A percentile compares a stretch with the other conserved stretches of the same genome.
Conservation (phyloP, 2,888 invertebrate species). For the Epirrhoe alternata region DNA sequence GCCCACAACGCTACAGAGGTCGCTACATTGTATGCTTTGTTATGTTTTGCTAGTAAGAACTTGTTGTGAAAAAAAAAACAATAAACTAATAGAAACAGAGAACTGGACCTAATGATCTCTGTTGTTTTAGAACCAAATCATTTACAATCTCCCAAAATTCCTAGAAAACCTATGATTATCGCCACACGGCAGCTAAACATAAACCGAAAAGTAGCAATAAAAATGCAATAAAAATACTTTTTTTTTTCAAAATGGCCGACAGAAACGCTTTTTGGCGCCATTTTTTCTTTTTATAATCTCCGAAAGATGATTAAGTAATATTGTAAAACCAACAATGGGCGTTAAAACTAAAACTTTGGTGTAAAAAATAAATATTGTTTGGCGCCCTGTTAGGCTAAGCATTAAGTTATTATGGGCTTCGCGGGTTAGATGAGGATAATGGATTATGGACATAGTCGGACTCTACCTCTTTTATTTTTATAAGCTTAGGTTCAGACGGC, state of each 20-base stretch:
- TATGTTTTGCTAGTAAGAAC: too few species aligned
- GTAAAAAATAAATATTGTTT: constrained; percentile 48
- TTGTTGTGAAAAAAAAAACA: too few species aligned
- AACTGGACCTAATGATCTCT: neutral
- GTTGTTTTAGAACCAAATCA: constrained; percentile 19
- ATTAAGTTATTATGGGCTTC: constrained; percentile 43
- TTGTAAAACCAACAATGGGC: constrained; percentile 79
- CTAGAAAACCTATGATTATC: constrained; percentile 55
- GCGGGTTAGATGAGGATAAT: constrained; percentile 30
- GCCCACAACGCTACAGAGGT: too few species aligned
- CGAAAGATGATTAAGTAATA: constrained; percentile 71
- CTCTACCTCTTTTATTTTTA: neutral
- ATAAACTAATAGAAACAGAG: constrained; percentile 2
- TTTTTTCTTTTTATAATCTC: constrained; percentile 60
- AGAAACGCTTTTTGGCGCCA: constrained; percentile 63
- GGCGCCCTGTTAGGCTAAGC: constrained; percentile 48
- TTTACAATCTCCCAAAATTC: constrained; percentile 44
- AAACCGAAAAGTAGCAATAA: constrained; percentile 55
- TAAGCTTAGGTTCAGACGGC: neutral
- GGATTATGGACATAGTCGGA: constrained; percentile 15
- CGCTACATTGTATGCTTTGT: too few species aligned
- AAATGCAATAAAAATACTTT: constrained; percentile 55
- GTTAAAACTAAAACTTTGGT: constrained; percentile 60
- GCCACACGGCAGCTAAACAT: constrained; percentile 51
- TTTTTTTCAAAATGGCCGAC: constrained; percentile 51